Evolutionary conservation across 1,140 invertebrate species (phyloP).

Genomic region (Hesperophylax magnus): DNA sequence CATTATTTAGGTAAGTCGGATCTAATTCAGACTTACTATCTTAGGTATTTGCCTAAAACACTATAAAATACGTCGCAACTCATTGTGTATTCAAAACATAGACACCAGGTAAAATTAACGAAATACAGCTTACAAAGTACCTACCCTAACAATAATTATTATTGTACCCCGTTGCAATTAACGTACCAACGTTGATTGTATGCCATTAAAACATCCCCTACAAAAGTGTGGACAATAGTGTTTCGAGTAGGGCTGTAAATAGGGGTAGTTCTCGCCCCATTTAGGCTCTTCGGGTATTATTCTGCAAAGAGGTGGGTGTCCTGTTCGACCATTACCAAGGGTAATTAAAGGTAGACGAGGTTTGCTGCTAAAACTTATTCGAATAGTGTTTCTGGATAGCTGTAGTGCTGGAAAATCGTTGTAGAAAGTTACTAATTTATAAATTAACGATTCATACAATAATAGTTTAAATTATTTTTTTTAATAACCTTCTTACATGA

Average conservation of each 20-base stretch:
- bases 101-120: no score
- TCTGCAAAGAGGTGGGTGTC: slow-evolving; percentile 1
- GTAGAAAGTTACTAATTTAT: no score
- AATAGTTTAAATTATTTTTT: no score
- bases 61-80: no score
- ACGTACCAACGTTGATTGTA: not conserved
- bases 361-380: not conserved
- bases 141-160: not conserved
- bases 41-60: no score
- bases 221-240: slow-evolving; percentile 26
- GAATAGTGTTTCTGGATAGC: no score
- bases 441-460: no score
- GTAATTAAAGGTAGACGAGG: slow-evolving; percentile 21
- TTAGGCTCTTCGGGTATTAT: not conserved
- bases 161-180: not conserved
- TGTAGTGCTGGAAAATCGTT: no score
- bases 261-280: slow-evolving; percentile 4
- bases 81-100: no score
- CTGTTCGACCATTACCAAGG: not conserved
- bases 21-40: no score
- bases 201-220: slow-evolving; percentile 15
- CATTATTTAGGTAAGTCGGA: no score
- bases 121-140: not conserved
- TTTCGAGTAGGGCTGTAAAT: slow-evolving; percentile 5
- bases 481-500: no score